phyloP scores from a whole-genome alignment of 1,140 invertebrate genomes.

The Sinella curviseta region DNA sequence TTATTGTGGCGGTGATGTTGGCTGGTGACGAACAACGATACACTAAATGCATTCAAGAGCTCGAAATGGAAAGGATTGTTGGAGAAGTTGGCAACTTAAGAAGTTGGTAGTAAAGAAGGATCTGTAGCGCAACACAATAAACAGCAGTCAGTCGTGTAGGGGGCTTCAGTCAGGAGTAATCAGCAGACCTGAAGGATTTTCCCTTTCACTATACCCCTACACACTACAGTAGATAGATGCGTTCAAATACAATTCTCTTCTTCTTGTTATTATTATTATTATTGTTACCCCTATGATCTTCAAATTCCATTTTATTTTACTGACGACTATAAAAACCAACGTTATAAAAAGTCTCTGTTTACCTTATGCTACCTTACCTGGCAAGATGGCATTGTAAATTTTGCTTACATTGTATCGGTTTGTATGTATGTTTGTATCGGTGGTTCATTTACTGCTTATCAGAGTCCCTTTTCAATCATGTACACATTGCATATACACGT shows the following conservation, averaged over 20 bases:
- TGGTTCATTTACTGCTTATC: too few relatives aligned
- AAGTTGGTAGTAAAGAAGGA: too few relatives aligned
- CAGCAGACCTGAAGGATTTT: not conserved
- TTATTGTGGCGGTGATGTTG: not conserved
- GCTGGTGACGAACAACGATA: not conserved
- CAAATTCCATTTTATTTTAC: too few relatives aligned
- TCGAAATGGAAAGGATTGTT: constrained; percentile 24
- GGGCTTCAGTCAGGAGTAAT: not conserved
- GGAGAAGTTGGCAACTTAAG: not conserved
- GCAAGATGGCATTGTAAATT: not conserved
- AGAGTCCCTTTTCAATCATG: too few relatives aligned
- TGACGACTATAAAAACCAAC: too few relatives aligned
- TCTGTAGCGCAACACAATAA: too few relatives aligned
- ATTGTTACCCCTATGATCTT: too few relatives aligned
- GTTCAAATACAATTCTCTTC: not conserved
- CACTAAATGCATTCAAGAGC: not conserved
- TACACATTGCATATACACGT: too few relatives aligned
- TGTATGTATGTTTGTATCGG: too few relatives aligned
- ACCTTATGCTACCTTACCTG: not conserved
- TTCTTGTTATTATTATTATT: too few relatives aligned
- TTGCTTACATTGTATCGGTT: not conserved
- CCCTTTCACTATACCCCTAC: not conserved
- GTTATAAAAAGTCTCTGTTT: too few relatives aligned
- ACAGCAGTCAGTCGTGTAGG: not conserved
- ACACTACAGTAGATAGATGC: not conserved